Percentiles rank a stretch among this genome's conserved stretches.
Conservation (phyloP, 1,140 invertebrate genomes). For the Scaptomyza hsui region DNA sequence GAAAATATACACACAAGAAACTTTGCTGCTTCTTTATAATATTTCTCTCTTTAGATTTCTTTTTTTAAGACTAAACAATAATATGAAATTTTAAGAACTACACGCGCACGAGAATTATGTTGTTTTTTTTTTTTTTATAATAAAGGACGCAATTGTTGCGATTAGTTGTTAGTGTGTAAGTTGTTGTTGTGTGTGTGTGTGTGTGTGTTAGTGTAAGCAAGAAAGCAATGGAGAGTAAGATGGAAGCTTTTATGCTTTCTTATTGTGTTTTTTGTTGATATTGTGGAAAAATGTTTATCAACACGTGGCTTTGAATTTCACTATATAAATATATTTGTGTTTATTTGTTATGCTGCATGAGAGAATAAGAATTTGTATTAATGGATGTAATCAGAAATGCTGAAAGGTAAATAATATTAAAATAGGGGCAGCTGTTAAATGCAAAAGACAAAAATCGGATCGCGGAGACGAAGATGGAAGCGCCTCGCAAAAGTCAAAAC, state of each 20-base stretch:
- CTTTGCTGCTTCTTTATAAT: conserved; percentile 15
- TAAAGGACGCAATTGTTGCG: conserved; percentile 69
- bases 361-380: conserved; percentile 55
- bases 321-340: conserved; percentile 19
- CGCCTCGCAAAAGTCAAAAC: conserved; percentile 46
- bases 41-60: conserved; percentile 22
- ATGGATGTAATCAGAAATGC: conserved; percentile 40
- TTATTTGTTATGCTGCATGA: conserved; percentile 34
- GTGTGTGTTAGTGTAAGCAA: not conserved
- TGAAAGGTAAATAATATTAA: conserved; percentile 40
- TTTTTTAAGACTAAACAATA: conserved; percentile 43
- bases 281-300: conserved; percentile 49
- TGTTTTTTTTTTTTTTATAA: too few relatives aligned
- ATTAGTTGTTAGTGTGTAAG: conserved; percentile 67
- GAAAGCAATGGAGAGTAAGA: conserved; percentile 17
- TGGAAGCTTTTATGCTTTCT: conserved; percentile 6
- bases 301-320: conserved; percentile 45
- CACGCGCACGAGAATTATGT: conserved; percentile 26
- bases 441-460: conserved; percentile 24
- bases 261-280: conserved; percentile 6
- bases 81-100: conserved; percentile 20
- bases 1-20: conserved; percentile 42
- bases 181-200: not conserved
- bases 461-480: conserved; percentile 23
- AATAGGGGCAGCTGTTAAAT: not conserved